A percentile compares a stretch with the other conserved stretches of the same genome.
These are phyloP conservation scores for Enteromius fasciolatus DNA, from an alignment of 2,797 vertebrate genomes.

Conservation along the genomic window DNA sequence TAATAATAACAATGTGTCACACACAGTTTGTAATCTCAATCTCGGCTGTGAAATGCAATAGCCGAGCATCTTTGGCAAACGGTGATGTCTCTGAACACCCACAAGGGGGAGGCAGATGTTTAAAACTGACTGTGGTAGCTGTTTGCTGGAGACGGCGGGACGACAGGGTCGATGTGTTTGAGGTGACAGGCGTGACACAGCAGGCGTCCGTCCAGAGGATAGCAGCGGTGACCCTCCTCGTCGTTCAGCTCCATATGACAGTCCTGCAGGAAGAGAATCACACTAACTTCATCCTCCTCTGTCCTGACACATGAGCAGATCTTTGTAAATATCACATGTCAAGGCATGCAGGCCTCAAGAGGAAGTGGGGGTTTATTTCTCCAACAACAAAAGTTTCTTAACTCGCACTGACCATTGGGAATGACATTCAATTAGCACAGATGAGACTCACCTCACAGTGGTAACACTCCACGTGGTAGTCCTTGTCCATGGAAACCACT, in stretches of 20 bases:
- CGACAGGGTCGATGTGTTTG: slow-evolving; percentile 82
- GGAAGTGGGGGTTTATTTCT: background rate
- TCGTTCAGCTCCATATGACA: slow-evolving; percentile 93
- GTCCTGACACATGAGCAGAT: background rate
- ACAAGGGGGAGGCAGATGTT: slow-evolving; percentile 68
- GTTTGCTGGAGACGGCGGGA: slow-evolving; percentile 63
- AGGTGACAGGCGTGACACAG: slow-evolving; percentile 94
- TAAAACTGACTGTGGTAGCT: slow-evolving; percentile 74
- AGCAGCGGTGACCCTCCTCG: slow-evolving; percentile 94
- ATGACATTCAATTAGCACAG: background rate
- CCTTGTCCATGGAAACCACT: slow-evolving; percentile 96
- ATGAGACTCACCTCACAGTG: slow-evolving; percentile 87
- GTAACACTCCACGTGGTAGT: slow-evolving; percentile 96
- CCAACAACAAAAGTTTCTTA: background rate
- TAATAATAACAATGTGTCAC: background rate
- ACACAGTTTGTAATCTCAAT: background rate
- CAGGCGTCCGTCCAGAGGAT: slow-evolving; percentile 89
- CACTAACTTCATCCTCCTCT: background rate
- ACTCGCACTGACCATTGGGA: background rate
- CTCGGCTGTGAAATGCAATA: slow-evolving; percentile 27
- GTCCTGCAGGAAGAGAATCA: slow-evolving; percentile 76
- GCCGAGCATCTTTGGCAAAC: slow-evolving; percentile 20
- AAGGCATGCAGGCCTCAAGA: background rate
- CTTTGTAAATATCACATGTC: background rate
- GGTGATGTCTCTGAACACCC: slow-evolving; percentile 58